phyloP scores from a whole-genome alignment of 2,888 invertebrate species.

The Xestobium rufovillosum region DNA sequence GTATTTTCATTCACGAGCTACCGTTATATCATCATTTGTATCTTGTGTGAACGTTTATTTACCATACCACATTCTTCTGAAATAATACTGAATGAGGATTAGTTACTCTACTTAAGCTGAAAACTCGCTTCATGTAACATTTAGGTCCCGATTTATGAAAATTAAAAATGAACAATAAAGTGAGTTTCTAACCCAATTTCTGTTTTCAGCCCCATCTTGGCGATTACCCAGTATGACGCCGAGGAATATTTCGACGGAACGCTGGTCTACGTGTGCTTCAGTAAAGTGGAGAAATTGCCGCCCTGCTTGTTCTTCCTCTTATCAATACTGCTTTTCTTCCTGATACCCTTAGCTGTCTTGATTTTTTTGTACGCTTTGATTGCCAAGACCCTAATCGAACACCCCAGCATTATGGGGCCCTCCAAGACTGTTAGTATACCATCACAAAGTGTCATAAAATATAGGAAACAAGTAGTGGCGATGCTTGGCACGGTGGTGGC shows the following conservation, averaged over 20 bases:
- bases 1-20: too few relatives aligned
- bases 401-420: constrained; percentile 59
- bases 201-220: constrained; percentile 71
- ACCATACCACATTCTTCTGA: too few relatives aligned
- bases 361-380: constrained; percentile 78
- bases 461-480: constrained; percentile 74
- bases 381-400: constrained; percentile 74
- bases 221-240: constrained; percentile 68
- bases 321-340: constrained; percentile 77
- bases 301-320: constrained; percentile 72
- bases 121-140: too few relatives aligned
- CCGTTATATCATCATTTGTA: too few relatives aligned
- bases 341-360: constrained; percentile 72
- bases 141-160: too few relatives aligned
- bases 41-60: too few relatives aligned
- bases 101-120: too few relatives aligned
- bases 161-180: too few relatives aligned
- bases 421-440: constrained; percentile 45
- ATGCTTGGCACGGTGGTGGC: constrained; percentile 86
- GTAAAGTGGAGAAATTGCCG: constrained; percentile 71
- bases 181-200: too few relatives aligned
- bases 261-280: constrained; percentile 69
- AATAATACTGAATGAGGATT: too few relatives aligned
- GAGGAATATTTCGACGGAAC: constrained; percentile 66
- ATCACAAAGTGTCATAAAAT: constrained; percentile 56